phyloP scores from a whole-genome alignment of 2,888 invertebrate species.

The Myopa tessellatipennis region DNA sequence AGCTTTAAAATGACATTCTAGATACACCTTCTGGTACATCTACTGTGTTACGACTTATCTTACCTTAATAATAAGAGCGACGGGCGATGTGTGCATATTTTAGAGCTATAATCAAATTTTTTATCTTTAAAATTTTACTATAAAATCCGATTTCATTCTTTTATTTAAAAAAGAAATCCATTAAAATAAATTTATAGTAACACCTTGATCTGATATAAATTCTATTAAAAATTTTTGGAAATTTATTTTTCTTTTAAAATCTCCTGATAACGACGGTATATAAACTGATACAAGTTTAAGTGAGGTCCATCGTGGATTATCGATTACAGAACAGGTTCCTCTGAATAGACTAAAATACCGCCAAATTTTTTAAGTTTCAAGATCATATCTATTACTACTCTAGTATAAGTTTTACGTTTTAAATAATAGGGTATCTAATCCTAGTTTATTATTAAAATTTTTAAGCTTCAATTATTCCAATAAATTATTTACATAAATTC shows the following conservation, averaged over 20 bases:
- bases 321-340: conserved; percentile 78
- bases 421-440: conserved; percentile 79
- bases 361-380: conserved; percentile 78
- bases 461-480: conserved; percentile 73
- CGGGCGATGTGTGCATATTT: conserved; percentile 84
- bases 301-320: conserved; percentile 71
- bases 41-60: conserved; percentile 88
- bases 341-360: conserved; percentile 78
- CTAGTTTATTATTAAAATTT: conserved; percentile 72
- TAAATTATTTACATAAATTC: conserved; percentile 62
- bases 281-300: conserved; percentile 71
- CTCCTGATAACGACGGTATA: conserved; percentile 76
- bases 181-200: conserved; percentile 74
- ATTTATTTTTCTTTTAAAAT: conserved; percentile 69
- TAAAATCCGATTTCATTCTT: conserved; percentile 75
- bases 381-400: conserved; percentile 73
- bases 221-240: conserved; percentile 68
- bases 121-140: conserved; percentile 70
- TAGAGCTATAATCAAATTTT: conserved; percentile 74
- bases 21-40: conserved; percentile 80
- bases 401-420: conserved; percentile 62
- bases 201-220: conserved; percentile 79
- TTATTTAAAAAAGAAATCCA: conserved; percentile 69
- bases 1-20: conserved; percentile 75
- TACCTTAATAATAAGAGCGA: conserved; percentile 77